Conservation (phyloP, 2,888 invertebrate genomes). For the Acleris emargana region DNA sequence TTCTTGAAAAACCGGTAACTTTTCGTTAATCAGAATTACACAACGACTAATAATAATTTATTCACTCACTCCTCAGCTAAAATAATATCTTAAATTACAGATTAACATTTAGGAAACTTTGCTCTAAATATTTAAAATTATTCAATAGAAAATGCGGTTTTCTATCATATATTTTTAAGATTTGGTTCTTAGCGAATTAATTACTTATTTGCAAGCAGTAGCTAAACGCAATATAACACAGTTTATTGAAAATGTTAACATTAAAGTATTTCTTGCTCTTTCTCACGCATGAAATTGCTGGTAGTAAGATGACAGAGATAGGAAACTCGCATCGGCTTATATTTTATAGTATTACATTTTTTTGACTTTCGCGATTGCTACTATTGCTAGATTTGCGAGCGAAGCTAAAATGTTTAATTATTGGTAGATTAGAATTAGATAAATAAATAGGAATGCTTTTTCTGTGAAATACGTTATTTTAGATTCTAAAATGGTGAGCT, state of each 20-base stretch:
- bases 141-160: no score
- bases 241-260: background rate
- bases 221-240: background rate
- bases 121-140: no score
- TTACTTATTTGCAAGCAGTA: background rate
- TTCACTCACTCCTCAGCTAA: no score
- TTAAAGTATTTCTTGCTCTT: background rate
- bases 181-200: no score
- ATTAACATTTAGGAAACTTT: no score
- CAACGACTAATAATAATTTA: no score
- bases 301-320: background rate
- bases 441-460: background rate
- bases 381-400: no score
- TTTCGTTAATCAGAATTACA: no score
- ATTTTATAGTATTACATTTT: background rate
- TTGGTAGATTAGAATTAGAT: background rate
- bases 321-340: background rate
- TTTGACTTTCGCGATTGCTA: background rate
- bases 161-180: no score
- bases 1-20: no score
- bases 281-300: background rate
- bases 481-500: constrained; percentile 61
- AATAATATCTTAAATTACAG: no score
- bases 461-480: background rate
- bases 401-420: constrained; percentile 2